Base-by-base conservation (phyloP, 2,113 vertebrate species). In the Irena cyanogastra region DNA sequence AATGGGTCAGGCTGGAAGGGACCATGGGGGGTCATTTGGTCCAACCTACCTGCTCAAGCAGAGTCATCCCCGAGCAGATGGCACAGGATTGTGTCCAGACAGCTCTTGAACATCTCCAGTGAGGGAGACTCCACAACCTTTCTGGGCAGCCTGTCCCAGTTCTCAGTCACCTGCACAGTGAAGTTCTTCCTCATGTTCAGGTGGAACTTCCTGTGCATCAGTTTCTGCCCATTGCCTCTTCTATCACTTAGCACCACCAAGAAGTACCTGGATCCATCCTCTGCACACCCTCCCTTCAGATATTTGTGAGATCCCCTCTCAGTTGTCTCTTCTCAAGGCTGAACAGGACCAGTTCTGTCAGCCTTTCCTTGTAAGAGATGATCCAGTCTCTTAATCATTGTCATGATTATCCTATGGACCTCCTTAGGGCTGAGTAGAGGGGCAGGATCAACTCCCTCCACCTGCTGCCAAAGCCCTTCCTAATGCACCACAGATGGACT, bases 91-190 rank as follows among this genome's bases (percentile, higher is more conserved):
- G 35, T 13, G 27, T 49, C 56, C 31, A 70, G 31, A 63, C 6
- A 35, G 35, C 31, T 76, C 71, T 70, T 9, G 8, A 49, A 16
- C 4, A 37, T 56, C 35, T 76, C 71, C 42, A 33, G 27, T 20
- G 13, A 69, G 12, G 22, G 15, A 70, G 13, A 37, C 4, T 5
- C 20, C 26, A 49, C 41, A 49, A 7, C 6, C 3, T 53, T 63
- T 28, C 15, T 28, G 15, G 41, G 10, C 26, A 61, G 2, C 2
- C 26, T 54, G 26, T 90, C 61, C 30, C 3, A 27, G 26, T 35
- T 30, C 0, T 0, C 0, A 0, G 30, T 69, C 35, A 49, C n/a
- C 10, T 0, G 0, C 15, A 54, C 12, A 49, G 41, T 12, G 19
- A 47, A 31, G 31, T 13, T 69, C 26, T 69, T 31, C 63, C 30